Conservation (phyloP, 1,140 invertebrate genomes). For the Drosophila dunni region DNA sequence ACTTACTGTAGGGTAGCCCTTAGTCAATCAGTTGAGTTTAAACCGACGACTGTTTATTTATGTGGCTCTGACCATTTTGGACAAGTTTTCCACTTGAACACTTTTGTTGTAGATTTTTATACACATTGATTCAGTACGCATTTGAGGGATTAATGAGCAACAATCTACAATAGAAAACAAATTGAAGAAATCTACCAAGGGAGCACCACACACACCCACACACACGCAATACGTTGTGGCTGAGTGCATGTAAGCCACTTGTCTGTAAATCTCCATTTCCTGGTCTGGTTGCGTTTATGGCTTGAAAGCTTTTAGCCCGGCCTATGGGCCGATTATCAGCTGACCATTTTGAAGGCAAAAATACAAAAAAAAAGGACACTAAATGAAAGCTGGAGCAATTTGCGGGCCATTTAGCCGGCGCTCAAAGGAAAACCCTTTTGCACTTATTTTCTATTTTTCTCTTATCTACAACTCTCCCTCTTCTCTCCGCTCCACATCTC, state of each 20-base stretch:
- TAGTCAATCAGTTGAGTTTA: background rate
- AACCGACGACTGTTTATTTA: constrained; percentile 30
- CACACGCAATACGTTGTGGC: constrained; percentile 53
- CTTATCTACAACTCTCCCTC: constrained; percentile 5
- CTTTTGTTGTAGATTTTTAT: constrained; percentile 73
- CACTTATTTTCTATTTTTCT: background rate
- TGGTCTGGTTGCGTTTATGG: constrained; percentile 71
- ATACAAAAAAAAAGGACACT: constrained; percentile 21
- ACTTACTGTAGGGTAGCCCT: constrained; percentile 8
- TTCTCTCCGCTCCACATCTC: background rate
- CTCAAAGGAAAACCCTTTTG: constrained; percentile 38
- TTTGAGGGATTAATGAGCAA: constrained; percentile 81
- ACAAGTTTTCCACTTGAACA: constrained; percentile 80
- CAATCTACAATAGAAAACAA: constrained; percentile 75
- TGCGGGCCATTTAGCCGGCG: constrained; percentile 61
- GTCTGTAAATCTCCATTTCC: constrained; percentile 76
- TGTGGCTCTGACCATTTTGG: constrained; percentile 31
- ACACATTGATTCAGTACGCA: constrained; percentile 70
- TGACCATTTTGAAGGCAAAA: constrained; percentile 39
- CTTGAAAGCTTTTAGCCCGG: constrained; percentile 74
- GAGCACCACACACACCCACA: constrained; percentile 22
- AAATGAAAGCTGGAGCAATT: constrained; percentile 59
- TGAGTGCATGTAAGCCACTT: constrained; percentile 79
- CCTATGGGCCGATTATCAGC: constrained; percentile 69
- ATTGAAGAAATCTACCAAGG: constrained; percentile 59